Conservation (phyloP, 2,113 vertebrate genomes). For the Charadrius vociferus region DNA sequence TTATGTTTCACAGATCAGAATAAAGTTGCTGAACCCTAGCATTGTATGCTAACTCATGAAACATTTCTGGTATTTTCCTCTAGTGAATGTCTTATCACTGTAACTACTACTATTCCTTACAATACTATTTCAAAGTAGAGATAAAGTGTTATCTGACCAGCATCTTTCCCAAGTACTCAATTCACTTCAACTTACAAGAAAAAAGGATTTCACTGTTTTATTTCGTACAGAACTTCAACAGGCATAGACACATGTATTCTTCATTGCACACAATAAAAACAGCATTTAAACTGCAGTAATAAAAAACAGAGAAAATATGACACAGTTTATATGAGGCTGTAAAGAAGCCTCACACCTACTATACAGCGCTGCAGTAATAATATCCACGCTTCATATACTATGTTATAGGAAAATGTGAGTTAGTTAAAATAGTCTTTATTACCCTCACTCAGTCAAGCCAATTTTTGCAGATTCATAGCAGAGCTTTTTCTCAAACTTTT, state of each 20-base stretch:
- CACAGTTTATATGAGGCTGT: slow-evolving; percentile 42
- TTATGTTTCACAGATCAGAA: background rate
- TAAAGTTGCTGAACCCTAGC: background rate
- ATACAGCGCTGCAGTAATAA: slow-evolving; percentile 18
- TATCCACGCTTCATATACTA: slow-evolving; percentile 4
- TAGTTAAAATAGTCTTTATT: slow-evolving; percentile 44
- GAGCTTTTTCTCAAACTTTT: background rate
- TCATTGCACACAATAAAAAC: slow-evolving; percentile 26
- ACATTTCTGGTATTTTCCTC: background rate
- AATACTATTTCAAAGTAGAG: background rate
- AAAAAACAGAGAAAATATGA: slow-evolving; percentile 42
- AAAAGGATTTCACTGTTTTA: background rate
- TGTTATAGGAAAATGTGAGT: slow-evolving; percentile 48
- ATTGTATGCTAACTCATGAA: background rate
- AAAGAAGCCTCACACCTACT: slow-evolving; percentile 48
- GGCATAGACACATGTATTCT: slow-evolving; percentile 22
- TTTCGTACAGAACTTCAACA: background rate
- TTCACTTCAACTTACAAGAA: background rate
- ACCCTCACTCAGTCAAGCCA: background rate
- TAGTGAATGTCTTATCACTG: background rate
- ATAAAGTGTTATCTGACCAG: background rate
- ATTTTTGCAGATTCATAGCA: background rate
- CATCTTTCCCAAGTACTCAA: background rate
- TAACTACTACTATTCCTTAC: background rate
- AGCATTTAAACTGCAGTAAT: slow-evolving; percentile 41